These are phyloP conservation scores for Corvus cornix DNA, from an alignment of 2,113 vertebrate species.

Conservation along the genomic window DNA sequence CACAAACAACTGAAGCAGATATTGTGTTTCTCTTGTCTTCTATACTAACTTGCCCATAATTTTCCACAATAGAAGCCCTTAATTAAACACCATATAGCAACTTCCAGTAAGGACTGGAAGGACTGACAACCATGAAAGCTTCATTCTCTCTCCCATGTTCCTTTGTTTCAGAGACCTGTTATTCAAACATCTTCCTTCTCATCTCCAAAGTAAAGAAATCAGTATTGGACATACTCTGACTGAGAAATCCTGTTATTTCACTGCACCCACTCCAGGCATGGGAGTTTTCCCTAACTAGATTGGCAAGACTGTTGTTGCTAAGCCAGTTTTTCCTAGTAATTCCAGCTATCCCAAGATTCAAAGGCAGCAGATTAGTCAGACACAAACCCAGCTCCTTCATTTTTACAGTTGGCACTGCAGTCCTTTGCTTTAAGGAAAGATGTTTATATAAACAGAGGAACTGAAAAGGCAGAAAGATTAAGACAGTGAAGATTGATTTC, in stretches of 20 bases:
- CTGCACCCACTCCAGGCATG: background rate
- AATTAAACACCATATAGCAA: background rate
- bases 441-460: background rate
- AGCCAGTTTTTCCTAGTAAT: constrained; percentile 28
- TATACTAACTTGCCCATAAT: background rate
- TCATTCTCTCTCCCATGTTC: background rate
- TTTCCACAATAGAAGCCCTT: background rate
- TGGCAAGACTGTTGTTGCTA: constrained; percentile 5
- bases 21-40: background rate
- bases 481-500: background rate
- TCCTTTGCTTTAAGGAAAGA: background rate
- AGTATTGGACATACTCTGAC: background rate
- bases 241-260: constrained; percentile 9
- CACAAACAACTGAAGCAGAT: background rate
- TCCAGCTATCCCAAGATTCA: constrained; percentile 13
- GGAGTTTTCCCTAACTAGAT: constrained; percentile 6
- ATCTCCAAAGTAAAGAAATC: background rate
- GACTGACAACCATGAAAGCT: background rate
- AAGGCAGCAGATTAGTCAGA: constrained; percentile 13
- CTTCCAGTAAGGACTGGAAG: background rate
- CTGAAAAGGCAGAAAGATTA: background rate
- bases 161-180: background rate
- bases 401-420: background rate
- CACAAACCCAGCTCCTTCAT: background rate
- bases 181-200: background rate